phyloP scores from a whole-genome alignment of 2,888 invertebrate species.

The Lottia scabra region DNA sequence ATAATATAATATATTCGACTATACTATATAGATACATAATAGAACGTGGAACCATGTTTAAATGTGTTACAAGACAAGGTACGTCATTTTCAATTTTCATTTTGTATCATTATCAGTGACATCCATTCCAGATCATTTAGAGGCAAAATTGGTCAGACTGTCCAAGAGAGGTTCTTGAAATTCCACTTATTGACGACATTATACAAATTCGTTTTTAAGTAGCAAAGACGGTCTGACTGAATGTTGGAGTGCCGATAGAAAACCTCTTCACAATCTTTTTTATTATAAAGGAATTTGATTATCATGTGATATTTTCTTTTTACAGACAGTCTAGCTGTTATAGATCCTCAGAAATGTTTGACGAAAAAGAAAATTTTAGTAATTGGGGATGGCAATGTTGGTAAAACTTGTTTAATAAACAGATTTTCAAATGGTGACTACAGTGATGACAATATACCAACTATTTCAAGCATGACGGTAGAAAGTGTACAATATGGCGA shows the following conservation, averaged over 20 bases:
- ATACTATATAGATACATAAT: too few relatives aligned
- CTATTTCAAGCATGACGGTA: neutral
- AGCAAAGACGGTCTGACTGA: too few relatives aligned
- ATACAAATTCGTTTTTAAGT: too few relatives aligned
- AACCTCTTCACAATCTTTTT: too few relatives aligned
- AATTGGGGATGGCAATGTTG: neutral
- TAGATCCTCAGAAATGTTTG: neutral
- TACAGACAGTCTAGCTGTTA: neutral
- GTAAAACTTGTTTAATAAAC: neutral
- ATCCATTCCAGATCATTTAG: too few relatives aligned
- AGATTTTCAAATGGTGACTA: neutral
- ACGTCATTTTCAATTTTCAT: neutral
- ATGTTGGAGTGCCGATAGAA: too few relatives aligned
- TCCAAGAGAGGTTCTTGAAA: too few relatives aligned
- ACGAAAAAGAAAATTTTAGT: neutral
- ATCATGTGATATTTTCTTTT: neutral
- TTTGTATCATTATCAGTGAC: too few relatives aligned
- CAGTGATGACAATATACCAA: neutral
- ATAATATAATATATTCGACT: too few relatives aligned
- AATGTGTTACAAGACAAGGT: neutral
- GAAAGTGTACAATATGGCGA: neutral
- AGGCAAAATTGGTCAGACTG: too few relatives aligned
- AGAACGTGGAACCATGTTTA: neutral
- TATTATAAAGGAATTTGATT: too few relatives aligned
- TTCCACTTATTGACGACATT: too few relatives aligned